Evolutionary conservation across 2,113 vertebrate genomes (phyloP).

Genomic region (Eudyptes chrysolophus): DNA sequence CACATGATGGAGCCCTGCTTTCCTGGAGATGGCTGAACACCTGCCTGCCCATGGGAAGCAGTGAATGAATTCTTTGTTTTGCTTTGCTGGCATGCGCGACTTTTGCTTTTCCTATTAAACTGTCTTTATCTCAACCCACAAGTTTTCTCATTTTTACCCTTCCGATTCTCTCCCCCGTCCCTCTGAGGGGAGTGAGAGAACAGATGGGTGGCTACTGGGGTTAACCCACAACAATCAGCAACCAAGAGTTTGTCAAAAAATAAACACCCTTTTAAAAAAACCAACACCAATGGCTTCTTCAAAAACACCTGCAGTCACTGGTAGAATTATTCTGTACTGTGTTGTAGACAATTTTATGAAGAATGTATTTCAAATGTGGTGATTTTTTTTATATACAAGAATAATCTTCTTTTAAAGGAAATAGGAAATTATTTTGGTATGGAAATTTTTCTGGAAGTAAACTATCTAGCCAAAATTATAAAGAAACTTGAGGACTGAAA

Average conservation of each 20-base stretch:
- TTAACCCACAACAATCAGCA: neutral
- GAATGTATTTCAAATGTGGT: neutral
- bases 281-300: neutral
- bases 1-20: fast-evolving
- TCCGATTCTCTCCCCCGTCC: neutral
- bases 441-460: neutral
- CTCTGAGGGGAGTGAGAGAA: neutral
- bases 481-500: neutral
- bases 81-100: neutral
- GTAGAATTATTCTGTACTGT: neutral
- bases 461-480: neutral
- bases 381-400: neutral
- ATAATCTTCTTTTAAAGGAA: neutral
- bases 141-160: neutral
- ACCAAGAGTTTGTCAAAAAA: neutral
- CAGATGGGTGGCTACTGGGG: neutral
- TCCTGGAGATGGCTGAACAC: neutral
- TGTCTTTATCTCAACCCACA: neutral
- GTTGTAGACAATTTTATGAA: neutral
- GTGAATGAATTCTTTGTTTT: neutral
- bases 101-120: neutral
- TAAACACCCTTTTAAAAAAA: neutral
- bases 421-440: neutral
- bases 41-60: neutral
- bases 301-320: neutral